phyloP scores from a whole-genome alignment of 1,140 invertebrate species.

The Drosophila insularis region DNA sequence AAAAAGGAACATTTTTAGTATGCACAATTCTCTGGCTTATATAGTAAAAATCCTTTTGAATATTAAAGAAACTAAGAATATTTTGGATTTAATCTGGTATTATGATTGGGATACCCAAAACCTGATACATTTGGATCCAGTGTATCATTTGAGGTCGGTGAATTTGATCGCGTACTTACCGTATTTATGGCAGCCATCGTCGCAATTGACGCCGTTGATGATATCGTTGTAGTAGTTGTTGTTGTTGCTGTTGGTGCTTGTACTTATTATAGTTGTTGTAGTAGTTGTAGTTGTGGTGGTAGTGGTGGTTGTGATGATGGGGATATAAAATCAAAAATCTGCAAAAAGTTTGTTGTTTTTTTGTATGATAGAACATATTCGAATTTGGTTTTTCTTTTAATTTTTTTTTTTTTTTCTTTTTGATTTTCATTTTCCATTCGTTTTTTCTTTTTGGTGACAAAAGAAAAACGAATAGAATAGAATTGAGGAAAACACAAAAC shows the following conservation, averaged over 20 bases:
- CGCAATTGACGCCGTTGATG: conserved; percentile 74
- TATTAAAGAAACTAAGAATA: too few relatives aligned
- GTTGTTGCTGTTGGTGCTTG: conserved; percentile 54
- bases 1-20: too few relatives aligned
- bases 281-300: conserved; percentile 66
- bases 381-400: conserved; percentile 43
- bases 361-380: conserved; percentile 75
- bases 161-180: conserved; percentile 72
- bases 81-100: too few relatives aligned
- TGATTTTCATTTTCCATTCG: conserved; percentile 30
- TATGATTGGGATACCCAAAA: background rate
- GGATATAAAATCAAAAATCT: conserved; percentile 81
- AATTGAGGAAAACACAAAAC: conserved; percentile 29
- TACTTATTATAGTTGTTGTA: conserved; percentile 62
- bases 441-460: conserved; percentile 40
- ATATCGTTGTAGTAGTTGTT: conserved; percentile 58
- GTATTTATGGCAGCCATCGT: conserved; percentile 82
- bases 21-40: too few relatives aligned
- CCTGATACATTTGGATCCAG: background rate
- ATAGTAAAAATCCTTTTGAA: too few relatives aligned
- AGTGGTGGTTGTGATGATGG: conserved; percentile 78
- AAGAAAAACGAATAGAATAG: conserved; percentile 30
- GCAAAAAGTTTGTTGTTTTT: conserved; percentile 62
- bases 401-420: conserved; percentile 34
- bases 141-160: conserved; percentile 30